Evolutionary conservation across 2,888 invertebrate species (phyloP).

Genomic region (Caenorhabditis sp.): DNA sequence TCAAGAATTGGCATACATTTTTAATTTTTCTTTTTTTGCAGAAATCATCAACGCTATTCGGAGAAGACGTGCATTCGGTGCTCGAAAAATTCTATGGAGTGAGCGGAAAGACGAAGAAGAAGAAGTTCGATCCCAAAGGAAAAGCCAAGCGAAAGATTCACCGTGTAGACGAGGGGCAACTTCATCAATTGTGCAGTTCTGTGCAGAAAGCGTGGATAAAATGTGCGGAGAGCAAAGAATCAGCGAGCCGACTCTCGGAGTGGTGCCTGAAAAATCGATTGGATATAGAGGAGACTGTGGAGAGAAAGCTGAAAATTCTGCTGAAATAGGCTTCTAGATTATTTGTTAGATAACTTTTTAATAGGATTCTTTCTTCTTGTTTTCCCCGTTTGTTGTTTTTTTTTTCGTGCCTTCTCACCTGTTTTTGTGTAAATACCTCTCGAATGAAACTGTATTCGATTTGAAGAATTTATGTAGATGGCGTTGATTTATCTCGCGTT

Average conservation of each 20-base stretch:
- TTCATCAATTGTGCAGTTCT: conserved; percentile 33
- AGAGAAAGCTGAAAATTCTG: conserved; percentile 13
- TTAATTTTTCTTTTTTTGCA: conserved; percentile 31
- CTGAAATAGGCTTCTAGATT: conserved; percentile 7
- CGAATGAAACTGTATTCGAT: background rate
- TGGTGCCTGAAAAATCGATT: conserved; percentile 52
- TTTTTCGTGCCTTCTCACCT: conserved; percentile 14
- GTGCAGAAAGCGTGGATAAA: conserved; percentile 49
- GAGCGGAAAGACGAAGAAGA: conserved; percentile 7
- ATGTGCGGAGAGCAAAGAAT: conserved; percentile 32
- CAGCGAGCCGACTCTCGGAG: conserved; percentile 13
- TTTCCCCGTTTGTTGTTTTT: conserved; percentile 38
- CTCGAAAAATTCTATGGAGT: conserved; percentile 47
- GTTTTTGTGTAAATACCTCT: background rate
- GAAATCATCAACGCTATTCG: conserved; percentile 2
- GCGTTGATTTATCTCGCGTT: background rate
- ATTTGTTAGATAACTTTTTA: conserved; percentile 17
- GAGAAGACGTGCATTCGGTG: conserved; percentile 19
- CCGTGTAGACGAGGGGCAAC: conserved; percentile 51
- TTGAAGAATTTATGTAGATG: background rate
- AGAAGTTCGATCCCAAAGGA: conserved; percentile 23
- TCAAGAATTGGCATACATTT: conserved; percentile 58
- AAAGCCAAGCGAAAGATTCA: conserved; percentile 49
- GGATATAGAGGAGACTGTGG: conserved; percentile 42
- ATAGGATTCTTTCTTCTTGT: conserved; percentile 16